Evolutionary conservation across 2,797 vertebrate species (phyloP), one percentile per base, ranked within the genome.

Genomic region (Poliocrania exsul): DNA sequence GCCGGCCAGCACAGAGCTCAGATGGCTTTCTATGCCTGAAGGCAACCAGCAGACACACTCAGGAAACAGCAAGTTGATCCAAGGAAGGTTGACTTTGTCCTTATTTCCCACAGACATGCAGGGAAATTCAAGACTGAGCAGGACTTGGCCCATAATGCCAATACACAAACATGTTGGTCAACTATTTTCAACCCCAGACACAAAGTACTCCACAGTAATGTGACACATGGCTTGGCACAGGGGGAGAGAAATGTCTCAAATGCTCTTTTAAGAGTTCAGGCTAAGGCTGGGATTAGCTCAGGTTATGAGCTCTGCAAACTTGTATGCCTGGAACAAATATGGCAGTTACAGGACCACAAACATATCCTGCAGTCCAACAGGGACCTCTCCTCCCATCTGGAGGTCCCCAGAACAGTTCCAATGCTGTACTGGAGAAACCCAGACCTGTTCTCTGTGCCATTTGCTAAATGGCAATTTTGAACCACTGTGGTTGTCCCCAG

Each of bases 401-500:
- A 79, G 31, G 21, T 6, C 35, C 56, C 33, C 35, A 61, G 3
- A 84, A 4, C 70, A 61, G 40, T 13, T 24, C 56, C 3, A 0
- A 61, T 26, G 57, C 4, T 49, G 16, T 42, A 26, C 57, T n/a
- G 23, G 7, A 65, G 25, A 75, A 90, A 9, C 25, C 21, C 72
- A 49, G 5, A 11, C 5, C 42, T 28, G 47, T 53, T 33, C 31
- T 31, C 37, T 4, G 3, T 72, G 33, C 49, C 4, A 0, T 46
- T 16, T 65, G n/a, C 26, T 46, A 23, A 47, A 47, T 0, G 5
- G 37, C 9, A 35, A 17, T 37, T 53, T 3, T 16, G 58, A 57
- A 23, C 4, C 49, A 15, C 8, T 1, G 12, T 0, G 5, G 40
- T 3, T 62, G 31, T 44, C 44, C 70, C 83, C 33, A 18, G 0